Base-by-base conservation (phyloP, 2,888 invertebrate species). In the Chloromyia formosa region DNA sequence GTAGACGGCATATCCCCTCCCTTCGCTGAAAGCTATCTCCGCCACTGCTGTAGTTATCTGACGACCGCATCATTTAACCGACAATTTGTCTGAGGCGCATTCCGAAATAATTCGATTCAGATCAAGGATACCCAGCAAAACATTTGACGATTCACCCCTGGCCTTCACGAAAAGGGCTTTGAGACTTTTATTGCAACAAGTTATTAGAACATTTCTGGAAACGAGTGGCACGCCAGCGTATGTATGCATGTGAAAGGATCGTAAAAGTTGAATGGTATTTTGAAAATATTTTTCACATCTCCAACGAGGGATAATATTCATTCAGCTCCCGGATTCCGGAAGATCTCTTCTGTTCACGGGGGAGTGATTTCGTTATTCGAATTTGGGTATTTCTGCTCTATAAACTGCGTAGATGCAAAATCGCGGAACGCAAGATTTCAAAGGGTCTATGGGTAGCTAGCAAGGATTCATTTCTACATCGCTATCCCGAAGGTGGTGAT, bases 191-290 rank as follows among this genome's bases (percentile, higher is more conserved):
- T 42, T 64, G 42, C 64, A 64, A 64, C 64, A 64, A 42, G 40
- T 64, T 40, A 64, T 40, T 64, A 64, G 64, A 23, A 42, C 64
- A 64, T 54, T n/a, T 73, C 75, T 35, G 27, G 4, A 1, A n/a
- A 49, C 12, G 49, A 12, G 49, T 49, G 49, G 10, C 27, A n/a
- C 7, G 27, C 27, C 7, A 35, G 27, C 7, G n/a, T n/a, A 42
- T 42, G 42, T n/a, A n/a, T 12, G 3, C 14, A 12, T 49, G 12
- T 49, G 16, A 49, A n/a, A 2, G 49, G 5, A 49, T 49, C 49
- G 16, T 49, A 49, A 7, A 49, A 12, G 49, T 49, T 49, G 49
- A 7, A 49, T 49, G 49, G 49, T 12, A 49, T 49, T 49, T n/a
- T n/a, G 27, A 12, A 49, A 49, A 49, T 49, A 49, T 49, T 49